Percentiles rank a stretch among this genome's conserved stretches.
These are phyloP conservation scores for Prunella strophiata DNA, from an alignment of 2,797 vertebrate species.

Conservation along the genomic window DNA sequence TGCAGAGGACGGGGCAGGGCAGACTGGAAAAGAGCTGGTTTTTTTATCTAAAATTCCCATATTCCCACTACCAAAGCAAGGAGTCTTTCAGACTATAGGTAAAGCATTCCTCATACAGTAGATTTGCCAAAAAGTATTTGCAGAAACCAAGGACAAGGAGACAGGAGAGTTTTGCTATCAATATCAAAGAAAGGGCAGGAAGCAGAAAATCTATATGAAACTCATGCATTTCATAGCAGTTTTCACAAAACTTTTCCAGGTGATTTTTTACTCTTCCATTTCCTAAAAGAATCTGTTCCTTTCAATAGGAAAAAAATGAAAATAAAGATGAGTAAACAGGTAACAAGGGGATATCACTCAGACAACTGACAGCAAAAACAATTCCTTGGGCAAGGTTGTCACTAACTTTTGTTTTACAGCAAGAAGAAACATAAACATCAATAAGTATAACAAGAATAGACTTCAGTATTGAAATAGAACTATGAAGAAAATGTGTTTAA, in stretches of 20 bases:
- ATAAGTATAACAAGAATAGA: not conserved
- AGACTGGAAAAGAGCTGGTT: not conserved
- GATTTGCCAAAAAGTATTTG: not conserved
- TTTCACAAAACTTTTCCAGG: not conserved
- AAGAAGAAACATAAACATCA: not conserved
- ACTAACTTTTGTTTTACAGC: not conserved
- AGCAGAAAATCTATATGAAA: not conserved
- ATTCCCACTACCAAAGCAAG: not conserved
- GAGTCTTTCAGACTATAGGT: not conserved
- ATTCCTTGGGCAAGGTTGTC: not conserved
- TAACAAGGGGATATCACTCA: not conserved
- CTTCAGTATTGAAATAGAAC: not conserved
- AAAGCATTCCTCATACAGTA: not conserved
- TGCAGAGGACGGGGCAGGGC: no score
- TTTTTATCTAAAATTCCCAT: no score
- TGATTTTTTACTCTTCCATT: not conserved
- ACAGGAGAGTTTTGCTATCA: not conserved
- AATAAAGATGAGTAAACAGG: not conserved
- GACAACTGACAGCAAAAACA: not conserved
- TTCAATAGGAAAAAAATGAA: not conserved
- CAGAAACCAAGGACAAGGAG: not conserved
- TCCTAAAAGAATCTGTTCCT: not conserved
- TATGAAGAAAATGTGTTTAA: not conserved
- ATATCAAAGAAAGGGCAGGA: not conserved
- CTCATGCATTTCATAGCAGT: not conserved